These are phyloP conservation scores for Acipenser transmontanus DNA, from an alignment of 2,797 vertebrate genomes.

Conservation along the genomic window DNA sequence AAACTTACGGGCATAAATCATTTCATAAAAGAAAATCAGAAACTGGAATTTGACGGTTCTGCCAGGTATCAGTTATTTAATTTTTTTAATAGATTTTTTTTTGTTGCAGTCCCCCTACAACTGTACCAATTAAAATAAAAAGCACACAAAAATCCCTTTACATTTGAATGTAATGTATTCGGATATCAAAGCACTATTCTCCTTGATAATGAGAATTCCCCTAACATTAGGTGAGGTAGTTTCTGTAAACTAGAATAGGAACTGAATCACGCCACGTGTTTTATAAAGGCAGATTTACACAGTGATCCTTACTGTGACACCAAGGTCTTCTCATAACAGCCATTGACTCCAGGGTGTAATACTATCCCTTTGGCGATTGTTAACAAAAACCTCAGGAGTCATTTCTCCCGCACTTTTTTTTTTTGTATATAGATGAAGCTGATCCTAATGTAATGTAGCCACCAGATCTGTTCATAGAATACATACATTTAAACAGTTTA, in stretches of 20 bases:
- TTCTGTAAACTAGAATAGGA: constrained; percentile 43
- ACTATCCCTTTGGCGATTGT: constrained; percentile 20
- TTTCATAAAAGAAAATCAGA: no score
- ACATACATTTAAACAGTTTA: no score
- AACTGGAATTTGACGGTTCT: no score
- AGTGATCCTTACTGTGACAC: constrained; percentile 25
- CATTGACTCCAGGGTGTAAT: constrained; percentile 26
- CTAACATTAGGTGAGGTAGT: constrained; percentile 53
- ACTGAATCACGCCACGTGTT: constrained; percentile 38
- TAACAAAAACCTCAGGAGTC: constrained; percentile 24
- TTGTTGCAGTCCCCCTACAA: no score
- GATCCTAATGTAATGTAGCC: neutral
- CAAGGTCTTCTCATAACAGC: constrained; percentile 23
- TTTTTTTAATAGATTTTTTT: no score
- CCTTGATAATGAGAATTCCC: constrained; percentile 65
- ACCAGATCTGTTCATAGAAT: neutral
- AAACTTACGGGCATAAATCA: no score
- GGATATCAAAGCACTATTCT: constrained; percentile 46
- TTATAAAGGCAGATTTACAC: constrained; percentile 29
- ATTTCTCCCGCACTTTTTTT: neutral
- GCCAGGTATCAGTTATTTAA: no score
- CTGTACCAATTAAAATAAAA: no score
- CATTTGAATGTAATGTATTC: constrained; percentile 61
- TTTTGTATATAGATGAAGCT: neutral
- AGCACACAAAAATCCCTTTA: constrained; percentile 29